Percentiles rank a stretch among this genome's conserved stretches.
Conservation (phyloP, 2,888 invertebrate genomes). For the Ceratothoa steindachneri region DNA sequence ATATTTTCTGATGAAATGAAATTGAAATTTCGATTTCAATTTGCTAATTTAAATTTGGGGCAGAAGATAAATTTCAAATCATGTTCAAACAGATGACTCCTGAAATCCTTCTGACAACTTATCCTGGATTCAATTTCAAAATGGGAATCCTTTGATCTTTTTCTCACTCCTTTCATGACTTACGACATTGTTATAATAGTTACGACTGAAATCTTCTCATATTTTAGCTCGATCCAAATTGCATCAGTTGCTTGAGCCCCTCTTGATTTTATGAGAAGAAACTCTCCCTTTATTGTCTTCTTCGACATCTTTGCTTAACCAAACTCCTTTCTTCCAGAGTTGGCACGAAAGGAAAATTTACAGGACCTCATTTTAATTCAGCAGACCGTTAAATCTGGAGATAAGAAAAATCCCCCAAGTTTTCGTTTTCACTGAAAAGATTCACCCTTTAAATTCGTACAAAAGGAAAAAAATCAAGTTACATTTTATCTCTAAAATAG, state of each 20-base stretch:
- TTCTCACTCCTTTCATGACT: background rate
- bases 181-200: background rate
- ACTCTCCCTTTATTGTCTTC: background rate
- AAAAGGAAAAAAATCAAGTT: background rate
- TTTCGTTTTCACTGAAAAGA: background rate
- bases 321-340: background rate
- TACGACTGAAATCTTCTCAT: background rate
- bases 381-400: background rate
- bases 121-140: slow-evolving; percentile 6
- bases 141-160: background rate
- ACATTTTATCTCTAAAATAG: background rate
- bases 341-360: background rate
- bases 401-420: background rate
- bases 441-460: background rate
- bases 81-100: background rate
- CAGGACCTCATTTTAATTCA: background rate
- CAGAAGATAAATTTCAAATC: background rate
- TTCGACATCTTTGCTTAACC: background rate
- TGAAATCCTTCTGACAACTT: slow-evolving; percentile 3
- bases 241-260: background rate
- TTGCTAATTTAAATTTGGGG: too few species aligned
- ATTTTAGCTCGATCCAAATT: background rate
- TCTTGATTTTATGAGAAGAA: background rate
- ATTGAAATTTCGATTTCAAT: too few species aligned
- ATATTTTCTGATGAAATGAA: too few species aligned